Percentiles rank a stretch among this genome's conserved stretches.
Conservation (phyloP, 2,888 invertebrate species). For the Cantharis rufa region DNA sequence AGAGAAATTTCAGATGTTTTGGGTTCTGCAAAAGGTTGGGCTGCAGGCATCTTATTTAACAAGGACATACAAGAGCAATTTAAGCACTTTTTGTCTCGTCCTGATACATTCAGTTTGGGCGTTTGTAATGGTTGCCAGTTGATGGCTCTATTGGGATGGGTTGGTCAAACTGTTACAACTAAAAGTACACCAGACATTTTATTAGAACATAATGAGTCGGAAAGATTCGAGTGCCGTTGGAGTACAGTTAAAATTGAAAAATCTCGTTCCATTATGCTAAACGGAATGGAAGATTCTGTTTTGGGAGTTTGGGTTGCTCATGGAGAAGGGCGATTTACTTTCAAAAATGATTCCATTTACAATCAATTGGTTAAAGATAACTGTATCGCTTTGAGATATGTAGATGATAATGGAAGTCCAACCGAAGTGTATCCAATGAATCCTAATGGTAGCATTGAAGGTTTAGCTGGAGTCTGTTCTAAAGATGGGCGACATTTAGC, state of each 20-base stretch:
- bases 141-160: constrained; percentile 92
- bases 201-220: constrained; percentile 85
- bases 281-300: constrained; percentile 83
- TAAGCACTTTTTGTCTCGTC: constrained; percentile 68
- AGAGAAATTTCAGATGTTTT: constrained; percentile 72
- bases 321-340: constrained; percentile 85
- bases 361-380: constrained; percentile 59
- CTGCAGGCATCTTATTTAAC: constrained; percentile 86
- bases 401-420: constrained; percentile 72
- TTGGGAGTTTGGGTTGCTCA: constrained; percentile 97
- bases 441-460: constrained; percentile 87
- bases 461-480: constrained; percentile 89
- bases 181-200: constrained; percentile 63
- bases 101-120: constrained; percentile 92
- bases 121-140: constrained; percentile 99
- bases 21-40: constrained; percentile 98
- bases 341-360: constrained; percentile 59
- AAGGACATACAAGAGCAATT: constrained; percentile 76
- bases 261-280: constrained; percentile 81
- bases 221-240: constrained; percentile 79
- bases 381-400: constrained; percentile 76
- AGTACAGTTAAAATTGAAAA: constrained; percentile 62
- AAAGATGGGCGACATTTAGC: constrained; percentile 91
- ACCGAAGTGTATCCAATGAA: constrained; percentile 88
- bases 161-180: constrained; percentile 61